Evolutionary conservation across 2,797 vertebrate species (phyloP), one percentile per base, ranked within the genome.

Genomic region (Luscinia luscinia): DNA sequence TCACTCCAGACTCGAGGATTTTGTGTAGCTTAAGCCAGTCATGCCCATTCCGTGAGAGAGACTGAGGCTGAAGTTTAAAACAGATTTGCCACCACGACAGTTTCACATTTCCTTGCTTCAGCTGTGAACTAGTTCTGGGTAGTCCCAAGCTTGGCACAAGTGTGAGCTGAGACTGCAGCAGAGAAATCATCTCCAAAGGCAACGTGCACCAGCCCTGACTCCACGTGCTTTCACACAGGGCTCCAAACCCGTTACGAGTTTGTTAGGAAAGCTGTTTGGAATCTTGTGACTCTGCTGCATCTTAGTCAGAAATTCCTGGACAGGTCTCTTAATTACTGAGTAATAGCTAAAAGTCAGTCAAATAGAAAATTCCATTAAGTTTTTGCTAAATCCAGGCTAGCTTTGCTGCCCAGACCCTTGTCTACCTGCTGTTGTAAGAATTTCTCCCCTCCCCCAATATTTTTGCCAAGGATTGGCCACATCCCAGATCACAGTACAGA

Each of bases 1-100:
- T 66, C 67, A 43, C 27, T 73, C 27, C 9, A 58, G n/a, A 28
- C 38, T 12, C 32, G 16, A 84, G 15, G 3, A 4, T 59, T 46
- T 72, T 58, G 19, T 0, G 0, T 15, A 20, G 45, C 11, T 83
- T 80, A 70, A 85, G 18, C 52, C 46, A 70, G 0, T 26, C 1
- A 0, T n/a, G 4, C 43, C 46, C 20, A 22, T 61, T 66, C 51
- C 2, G 0, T 11, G 7, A 22, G 55, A 38, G 62, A 38, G n/a
- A 38, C 62, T 34, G 24, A 64, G 36, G 24, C 9, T 81, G 30
- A 78, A 67, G 45, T 90, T 87, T 26, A 52, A 48, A 55, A 43
- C 6, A 6, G 9, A 6, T 58, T 66, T 86, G 9, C 46, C 30
- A 45, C 6, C n/a, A 55, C 16, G 9, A 28, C 9, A 14, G 30